Evolutionary conservation across 2,888 invertebrate genomes (phyloP), one percentile per base, ranked within the genome.

Genomic region (Fissipunctia ypsillon): DNA sequence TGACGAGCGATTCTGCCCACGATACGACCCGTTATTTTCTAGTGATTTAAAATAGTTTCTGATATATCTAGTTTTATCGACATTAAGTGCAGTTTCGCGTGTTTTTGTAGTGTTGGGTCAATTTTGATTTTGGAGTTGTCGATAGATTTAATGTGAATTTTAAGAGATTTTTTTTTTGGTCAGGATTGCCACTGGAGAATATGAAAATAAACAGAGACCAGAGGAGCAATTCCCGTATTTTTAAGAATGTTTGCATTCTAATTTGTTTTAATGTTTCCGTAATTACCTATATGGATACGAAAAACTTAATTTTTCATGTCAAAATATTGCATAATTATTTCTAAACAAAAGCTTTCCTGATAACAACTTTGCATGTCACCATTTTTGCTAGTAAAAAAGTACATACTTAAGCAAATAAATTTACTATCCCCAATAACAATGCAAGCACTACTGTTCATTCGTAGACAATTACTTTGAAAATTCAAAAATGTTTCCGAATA

Each of bases 71-170:
- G 81, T 87, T 80, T 84, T 89, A 91, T 93, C 91, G 90, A 90
- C 88, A 90, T 87, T 93, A 94, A 94, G 89, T 94, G 92, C 92
- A 93, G 86, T 92, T 91, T 95, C 89, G 94, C 94, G 93, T 94
- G 94, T 88, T 60, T 81, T 69, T 35, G n/a, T 61, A 68, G 81
- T 43, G 80, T 48, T 73, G 80, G 48, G 48, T 7, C 48, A n/a
- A n/a, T 22, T 57, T 54, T 59, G 38, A 3, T 50, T 57, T 45
- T 14, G 9, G 7, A 41, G 43, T 43, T 81, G 50, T 80, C 65
- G 68, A 73, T 79, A 69, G n/a, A 73, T 68, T 38, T 25, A 54
- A 35, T 66, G 10, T 4, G 1, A 31, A 2, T 52, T 60, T 79
- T 79, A 0, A 12, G 57, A 16, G 6, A 41, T 16, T 31, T 3